Evolutionary conservation across 2,888 invertebrate genomes (phyloP).

Genomic region (Therioaphis trifolii): DNA sequence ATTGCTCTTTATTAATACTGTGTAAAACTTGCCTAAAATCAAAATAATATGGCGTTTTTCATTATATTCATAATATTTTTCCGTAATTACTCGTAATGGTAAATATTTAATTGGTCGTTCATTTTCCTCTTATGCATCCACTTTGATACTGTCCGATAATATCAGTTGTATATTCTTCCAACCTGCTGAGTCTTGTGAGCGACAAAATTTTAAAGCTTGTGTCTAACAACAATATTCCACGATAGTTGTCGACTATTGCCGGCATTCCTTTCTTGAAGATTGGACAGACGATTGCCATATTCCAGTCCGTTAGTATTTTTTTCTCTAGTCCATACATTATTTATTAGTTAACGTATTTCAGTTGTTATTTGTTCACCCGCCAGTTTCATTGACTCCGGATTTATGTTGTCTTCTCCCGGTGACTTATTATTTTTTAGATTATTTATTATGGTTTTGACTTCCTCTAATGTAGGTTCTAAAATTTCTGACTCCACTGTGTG

Average conservation of each 20-base stretch:
- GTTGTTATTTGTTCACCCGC: background rate
- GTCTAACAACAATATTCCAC: background rate
- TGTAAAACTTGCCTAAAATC: background rate
- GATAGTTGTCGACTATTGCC: slow-evolving; percentile 14
- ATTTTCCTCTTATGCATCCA: slow-evolving; percentile 3
- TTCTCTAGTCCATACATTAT: slow-evolving; percentile 1
- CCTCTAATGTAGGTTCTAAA: background rate
- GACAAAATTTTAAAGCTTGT: slow-evolving; percentile 9
- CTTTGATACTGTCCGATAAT: slow-evolving; percentile 10
- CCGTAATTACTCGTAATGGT: too few species aligned
- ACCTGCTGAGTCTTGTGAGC: background rate
- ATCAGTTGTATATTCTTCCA: slow-evolving; percentile 15
- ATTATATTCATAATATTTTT: too few species aligned
- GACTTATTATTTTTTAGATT: background rate
- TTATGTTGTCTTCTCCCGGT: background rate
- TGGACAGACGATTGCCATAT: background rate
- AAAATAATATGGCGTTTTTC: background rate
- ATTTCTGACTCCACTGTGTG: background rate
- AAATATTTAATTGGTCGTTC: background rate
- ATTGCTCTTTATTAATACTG: slow-evolving; percentile 1
- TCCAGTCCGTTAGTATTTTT: background rate
- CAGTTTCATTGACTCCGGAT: background rate
- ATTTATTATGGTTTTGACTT: background rate
- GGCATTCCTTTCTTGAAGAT: slow-evolving; percentile 12
- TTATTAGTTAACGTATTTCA: background rate